phyloP scores from a whole-genome alignment of 2,888 invertebrate species.

The Antitype chi region DNA sequence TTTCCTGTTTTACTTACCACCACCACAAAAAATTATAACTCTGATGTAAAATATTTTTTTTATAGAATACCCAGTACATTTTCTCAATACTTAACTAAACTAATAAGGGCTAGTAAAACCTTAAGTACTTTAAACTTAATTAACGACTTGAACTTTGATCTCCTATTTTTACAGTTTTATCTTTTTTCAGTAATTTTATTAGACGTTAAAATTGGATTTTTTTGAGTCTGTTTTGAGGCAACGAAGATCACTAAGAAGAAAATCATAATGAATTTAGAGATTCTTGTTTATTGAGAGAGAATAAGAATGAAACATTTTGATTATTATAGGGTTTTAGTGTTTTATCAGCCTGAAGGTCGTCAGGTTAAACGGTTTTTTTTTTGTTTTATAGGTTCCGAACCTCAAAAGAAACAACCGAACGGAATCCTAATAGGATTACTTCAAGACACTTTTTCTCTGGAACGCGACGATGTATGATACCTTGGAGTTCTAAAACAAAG shows the following conservation, averaged over 20 bases:
- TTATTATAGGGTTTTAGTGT: not conserved
- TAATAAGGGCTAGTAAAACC: not conserved
- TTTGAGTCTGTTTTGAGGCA: too few species aligned
- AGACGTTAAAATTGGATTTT: not conserved
- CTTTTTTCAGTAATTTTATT: not conserved
- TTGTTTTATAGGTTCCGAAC: not conserved
- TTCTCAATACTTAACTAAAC: not conserved
- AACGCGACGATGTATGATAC: accelerated
- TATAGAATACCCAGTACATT: not conserved
- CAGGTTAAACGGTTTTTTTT: not conserved
- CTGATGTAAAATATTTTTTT: not conserved
- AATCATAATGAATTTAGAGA: not conserved
- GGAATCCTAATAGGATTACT: not conserved
- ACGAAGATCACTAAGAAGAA: not conserved
- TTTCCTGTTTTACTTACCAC: not conserved
- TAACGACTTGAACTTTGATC: not conserved
- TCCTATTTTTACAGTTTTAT: not conserved
- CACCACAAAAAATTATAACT: not conserved
- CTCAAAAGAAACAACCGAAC: not conserved
- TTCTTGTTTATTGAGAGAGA: too few species aligned
- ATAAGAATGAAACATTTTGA: not conserved
- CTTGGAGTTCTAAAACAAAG: not conserved
- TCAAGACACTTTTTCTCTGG: not conserved
- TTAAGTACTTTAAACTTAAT: not conserved
- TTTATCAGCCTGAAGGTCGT: not conserved